Percentiles rank a stretch among this genome's conserved stretches.
Evolutionary conservation across 2,888 invertebrate genomes (phyloP).

Genomic region (Eupithecia pulchellata): DNA sequence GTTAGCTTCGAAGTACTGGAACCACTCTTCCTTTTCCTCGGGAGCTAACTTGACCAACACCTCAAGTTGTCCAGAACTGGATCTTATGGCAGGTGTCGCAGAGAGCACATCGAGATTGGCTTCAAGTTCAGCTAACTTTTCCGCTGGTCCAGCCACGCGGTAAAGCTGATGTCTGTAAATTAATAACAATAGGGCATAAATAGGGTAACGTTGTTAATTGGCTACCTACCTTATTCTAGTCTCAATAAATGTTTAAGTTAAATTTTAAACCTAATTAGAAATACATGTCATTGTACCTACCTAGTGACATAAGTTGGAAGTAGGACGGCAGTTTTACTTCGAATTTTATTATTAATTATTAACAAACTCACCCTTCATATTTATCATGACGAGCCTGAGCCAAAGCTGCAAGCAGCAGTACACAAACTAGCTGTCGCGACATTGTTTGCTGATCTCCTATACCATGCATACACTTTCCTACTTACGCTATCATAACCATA

Average conservation of each 20-base stretch:
- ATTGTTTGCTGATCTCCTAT: slow-evolving; percentile 41
- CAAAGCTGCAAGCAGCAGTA: slow-evolving; percentile 56
- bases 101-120: slow-evolving; percentile 65
- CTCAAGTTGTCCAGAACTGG: slow-evolving; percentile 62
- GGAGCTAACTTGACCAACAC: slow-evolving; percentile 69
- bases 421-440: slow-evolving; percentile 58
- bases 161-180: slow-evolving; percentile 65
- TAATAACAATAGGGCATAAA: background rate
- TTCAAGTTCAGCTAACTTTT: slow-evolving; percentile 61
- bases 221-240: too few relatives aligned
- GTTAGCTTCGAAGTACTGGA: slow-evolving; percentile 63
- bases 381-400: slow-evolving; percentile 69
- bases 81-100: slow-evolving; percentile 59
- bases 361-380: slow-evolving; percentile 76
- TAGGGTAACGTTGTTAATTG: background rate
- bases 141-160: slow-evolving; percentile 62
- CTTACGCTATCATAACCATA: background rate
- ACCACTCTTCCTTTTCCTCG: slow-evolving; percentile 67
- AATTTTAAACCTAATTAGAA: background rate
- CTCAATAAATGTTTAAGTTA: too few relatives aligned
- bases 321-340: background rate
- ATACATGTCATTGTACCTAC: too few relatives aligned
- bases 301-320: background rate
- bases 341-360: background rate
- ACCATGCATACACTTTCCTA: background rate